These are phyloP conservation scores for Lamprologus speciosus DNA, from an alignment of 2,113 vertebrate species.

Conservation along the genomic window DNA sequence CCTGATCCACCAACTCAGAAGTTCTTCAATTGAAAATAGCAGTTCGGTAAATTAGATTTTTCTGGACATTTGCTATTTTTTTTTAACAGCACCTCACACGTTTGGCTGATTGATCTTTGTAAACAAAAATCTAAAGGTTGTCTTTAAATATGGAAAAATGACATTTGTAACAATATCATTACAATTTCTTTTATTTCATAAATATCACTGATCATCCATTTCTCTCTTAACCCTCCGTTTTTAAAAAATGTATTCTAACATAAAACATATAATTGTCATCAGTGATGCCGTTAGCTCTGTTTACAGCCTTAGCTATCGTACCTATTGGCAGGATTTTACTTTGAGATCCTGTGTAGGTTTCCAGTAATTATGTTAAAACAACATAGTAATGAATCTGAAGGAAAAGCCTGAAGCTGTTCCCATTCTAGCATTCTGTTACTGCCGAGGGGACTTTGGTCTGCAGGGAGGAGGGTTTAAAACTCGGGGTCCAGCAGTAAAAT, in stretches of 20 bases:
- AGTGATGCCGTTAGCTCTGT: background rate
- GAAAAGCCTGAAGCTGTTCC: conserved; percentile 57
- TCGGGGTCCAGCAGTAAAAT: background rate
- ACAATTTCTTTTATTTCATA: background rate
- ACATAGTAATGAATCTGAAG: conserved; percentile 37
- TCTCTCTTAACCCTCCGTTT: background rate
- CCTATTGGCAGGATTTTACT: background rate
- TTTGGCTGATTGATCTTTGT: background rate
- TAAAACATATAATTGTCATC: background rate
- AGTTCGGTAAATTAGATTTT: background rate
- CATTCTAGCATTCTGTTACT: conserved; percentile 48
- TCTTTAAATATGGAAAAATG: background rate
- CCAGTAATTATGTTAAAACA: conserved; percentile 40
- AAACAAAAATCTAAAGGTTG: background rate
- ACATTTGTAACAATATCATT: background rate
- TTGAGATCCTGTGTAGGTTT: conserved; percentile 2
- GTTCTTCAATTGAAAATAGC: background rate
- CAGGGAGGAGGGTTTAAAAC: background rate
- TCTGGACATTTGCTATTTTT: background rate
- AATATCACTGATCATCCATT: background rate
- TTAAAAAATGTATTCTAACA: background rate
- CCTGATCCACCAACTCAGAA: background rate
- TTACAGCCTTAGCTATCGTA: background rate
- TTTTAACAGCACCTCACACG: background rate
- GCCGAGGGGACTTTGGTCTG: background rate